Evolutionary conservation across 2,888 invertebrate species (phyloP).

Genomic region (Deilephila elpenor): DNA sequence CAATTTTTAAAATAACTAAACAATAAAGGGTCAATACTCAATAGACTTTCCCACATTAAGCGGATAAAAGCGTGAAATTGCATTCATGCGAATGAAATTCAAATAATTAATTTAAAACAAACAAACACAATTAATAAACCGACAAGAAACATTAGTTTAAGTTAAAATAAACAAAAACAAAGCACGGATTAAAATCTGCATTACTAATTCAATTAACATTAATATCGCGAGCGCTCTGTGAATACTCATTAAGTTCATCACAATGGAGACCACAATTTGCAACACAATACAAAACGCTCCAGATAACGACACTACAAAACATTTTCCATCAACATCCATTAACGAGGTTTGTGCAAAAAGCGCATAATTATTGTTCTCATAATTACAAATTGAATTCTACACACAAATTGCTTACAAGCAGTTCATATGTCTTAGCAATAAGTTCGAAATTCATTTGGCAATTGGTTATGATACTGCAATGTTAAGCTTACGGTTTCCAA

Average conservation of each 20-base stretch:
- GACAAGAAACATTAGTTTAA: not conserved
- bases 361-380: constrained; percentile 45
- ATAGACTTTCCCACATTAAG: too few species aligned
- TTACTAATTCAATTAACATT: constrained; percentile 10
- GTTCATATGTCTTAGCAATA: constrained; percentile 29
- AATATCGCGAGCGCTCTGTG: not conserved
- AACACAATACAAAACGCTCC: constrained; percentile 41
- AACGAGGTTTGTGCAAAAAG: constrained; percentile 44
- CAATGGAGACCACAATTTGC: constrained; percentile 34
- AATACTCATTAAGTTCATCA: not conserved
- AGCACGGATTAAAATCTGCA: not conserved
- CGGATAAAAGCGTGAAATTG: too few species aligned
- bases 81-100: too few species aligned
- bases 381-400: constrained; percentile 33
- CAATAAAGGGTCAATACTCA: too few species aligned
- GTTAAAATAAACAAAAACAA: not conserved
- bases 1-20: too few species aligned
- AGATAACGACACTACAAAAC: constrained; percentile 42
- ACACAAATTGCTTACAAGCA: not conserved
- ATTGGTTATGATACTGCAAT: constrained; percentile 17
- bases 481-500: constrained; percentile 43
- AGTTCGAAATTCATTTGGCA: constrained; percentile 34
- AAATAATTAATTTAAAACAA: too few species aligned
- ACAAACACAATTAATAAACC: too few species aligned
- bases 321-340: constrained; percentile 49